Conservation (phyloP, 2,797 vertebrate genomes). For the Apodemus agrarius region DNA sequence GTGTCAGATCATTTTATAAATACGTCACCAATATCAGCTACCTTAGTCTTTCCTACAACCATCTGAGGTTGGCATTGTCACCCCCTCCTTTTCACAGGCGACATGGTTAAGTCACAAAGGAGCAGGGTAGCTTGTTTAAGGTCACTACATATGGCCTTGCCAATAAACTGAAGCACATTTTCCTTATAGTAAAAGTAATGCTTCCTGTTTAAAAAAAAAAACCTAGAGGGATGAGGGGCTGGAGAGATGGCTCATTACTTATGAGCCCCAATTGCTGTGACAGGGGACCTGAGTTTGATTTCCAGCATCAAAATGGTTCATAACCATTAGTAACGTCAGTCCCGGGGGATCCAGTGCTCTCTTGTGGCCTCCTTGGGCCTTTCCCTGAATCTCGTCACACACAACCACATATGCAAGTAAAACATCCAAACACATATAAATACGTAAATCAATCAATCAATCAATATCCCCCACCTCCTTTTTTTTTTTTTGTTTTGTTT, state of each 20-base stretch:
- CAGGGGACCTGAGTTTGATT: neutral
- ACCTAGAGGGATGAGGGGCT: neutral
- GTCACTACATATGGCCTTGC: neutral
- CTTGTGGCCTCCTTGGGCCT: neutral
- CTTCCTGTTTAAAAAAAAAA: neutral
- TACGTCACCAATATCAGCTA: neutral
- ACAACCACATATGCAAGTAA: too few species aligned
- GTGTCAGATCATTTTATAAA: neutral
- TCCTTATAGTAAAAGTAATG: constrained; percentile 8
- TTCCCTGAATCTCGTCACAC: neutral
- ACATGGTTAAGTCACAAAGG: neutral
- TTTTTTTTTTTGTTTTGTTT: too few species aligned
- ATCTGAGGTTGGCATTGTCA: neutral
- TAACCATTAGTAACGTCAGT: neutral
- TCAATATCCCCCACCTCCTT: too few species aligned
- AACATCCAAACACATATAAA: neutral
- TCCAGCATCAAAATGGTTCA: neutral
- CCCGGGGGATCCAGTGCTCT: neutral
- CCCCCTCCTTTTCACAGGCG: neutral
- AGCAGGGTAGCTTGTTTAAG: constrained; percentile 36
- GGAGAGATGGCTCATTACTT: neutral
- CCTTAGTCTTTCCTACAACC: neutral
- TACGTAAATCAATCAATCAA: neutral
- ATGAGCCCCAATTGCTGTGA: neutral
- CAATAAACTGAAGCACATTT: constrained; percentile 1